Evolutionary conservation across 2,888 invertebrate species (phyloP).

Genomic region (Piscicola geometra): DNA sequence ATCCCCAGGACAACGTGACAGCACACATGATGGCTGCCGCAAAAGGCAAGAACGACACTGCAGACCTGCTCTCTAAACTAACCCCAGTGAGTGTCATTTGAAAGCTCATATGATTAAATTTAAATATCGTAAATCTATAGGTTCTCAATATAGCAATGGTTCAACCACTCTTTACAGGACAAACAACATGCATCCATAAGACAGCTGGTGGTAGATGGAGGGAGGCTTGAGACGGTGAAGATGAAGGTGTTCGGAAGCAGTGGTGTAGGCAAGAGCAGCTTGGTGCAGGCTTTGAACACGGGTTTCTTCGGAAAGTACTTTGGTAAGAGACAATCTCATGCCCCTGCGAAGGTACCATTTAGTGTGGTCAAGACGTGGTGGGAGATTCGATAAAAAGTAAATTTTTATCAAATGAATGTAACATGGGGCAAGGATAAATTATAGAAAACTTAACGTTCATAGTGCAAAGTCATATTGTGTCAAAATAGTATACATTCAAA

Average conservation of each 20-base stretch:
- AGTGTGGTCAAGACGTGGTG: too few relatives aligned
- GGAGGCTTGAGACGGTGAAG: constrained; percentile 61
- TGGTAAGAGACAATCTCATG: constrained; percentile 48
- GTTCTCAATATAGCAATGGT: too few relatives aligned
- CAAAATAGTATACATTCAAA: too few relatives aligned
- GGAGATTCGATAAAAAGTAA: too few relatives aligned
- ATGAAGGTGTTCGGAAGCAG: constrained; percentile 69
- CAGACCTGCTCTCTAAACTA: constrained; percentile 63
- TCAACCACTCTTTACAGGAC: too few relatives aligned
- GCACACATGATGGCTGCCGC: constrained; percentile 74
- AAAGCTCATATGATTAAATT: too few relatives aligned
- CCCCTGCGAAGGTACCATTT: background rate
- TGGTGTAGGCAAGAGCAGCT: constrained; percentile 67
- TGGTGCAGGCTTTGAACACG: constrained; percentile 66
- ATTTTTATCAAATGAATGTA: too few relatives aligned
- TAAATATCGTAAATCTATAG: too few relatives aligned
- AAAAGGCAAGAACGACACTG: constrained; percentile 68
- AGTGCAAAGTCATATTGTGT: background rate
- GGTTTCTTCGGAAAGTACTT: constrained; percentile 68
- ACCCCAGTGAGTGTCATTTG: too few relatives aligned
- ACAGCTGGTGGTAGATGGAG: constrained; percentile 62
- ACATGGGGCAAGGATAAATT: too few relatives aligned
- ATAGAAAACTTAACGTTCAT: too few relatives aligned
- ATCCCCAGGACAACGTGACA: constrained; percentile 57
- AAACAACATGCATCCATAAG: constrained; percentile 61